phyloP scores from a whole-genome alignment of 2,797 vertebrate species.

The Paguma larvata region DNA sequence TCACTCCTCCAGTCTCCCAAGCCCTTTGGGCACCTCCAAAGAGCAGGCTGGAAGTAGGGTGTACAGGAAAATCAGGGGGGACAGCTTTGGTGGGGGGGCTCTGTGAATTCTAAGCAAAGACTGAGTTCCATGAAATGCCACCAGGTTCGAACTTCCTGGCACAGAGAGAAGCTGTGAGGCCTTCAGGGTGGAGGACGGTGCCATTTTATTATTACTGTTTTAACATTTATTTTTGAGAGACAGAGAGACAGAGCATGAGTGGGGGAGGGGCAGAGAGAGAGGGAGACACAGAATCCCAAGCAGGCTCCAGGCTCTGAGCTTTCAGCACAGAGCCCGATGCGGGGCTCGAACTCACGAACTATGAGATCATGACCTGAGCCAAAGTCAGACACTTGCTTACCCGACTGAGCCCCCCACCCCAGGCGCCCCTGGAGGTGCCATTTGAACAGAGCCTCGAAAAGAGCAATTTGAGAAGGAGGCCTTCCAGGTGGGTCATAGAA shows the following conservation, averaged over 20 bases:
- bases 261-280: no score
- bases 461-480: not conserved
- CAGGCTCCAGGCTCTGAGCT: no score
- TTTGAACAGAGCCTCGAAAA: not conserved
- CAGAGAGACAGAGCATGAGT: no score
- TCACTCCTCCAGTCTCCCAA: not conserved
- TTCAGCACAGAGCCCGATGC: no score
- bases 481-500: not conserved
- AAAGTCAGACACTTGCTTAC: no score
- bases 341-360: no score
- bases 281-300: no score
- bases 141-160: not conserved
- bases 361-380: no score
- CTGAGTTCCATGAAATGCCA: not conserved
- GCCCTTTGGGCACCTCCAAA: no score
- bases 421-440: not conserved
- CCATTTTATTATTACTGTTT: no score
- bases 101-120: not conserved
- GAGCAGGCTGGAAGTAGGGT: not conserved
- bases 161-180: not conserved
- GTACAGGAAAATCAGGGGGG: not conserved
- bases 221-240: no score
- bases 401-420: no score
- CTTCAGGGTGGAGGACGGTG: not conserved
- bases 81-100: not conserved